These are phyloP conservation scores for Poliocrania exsul DNA, from an alignment of 2,797 vertebrate species.

Conservation along the genomic window DNA sequence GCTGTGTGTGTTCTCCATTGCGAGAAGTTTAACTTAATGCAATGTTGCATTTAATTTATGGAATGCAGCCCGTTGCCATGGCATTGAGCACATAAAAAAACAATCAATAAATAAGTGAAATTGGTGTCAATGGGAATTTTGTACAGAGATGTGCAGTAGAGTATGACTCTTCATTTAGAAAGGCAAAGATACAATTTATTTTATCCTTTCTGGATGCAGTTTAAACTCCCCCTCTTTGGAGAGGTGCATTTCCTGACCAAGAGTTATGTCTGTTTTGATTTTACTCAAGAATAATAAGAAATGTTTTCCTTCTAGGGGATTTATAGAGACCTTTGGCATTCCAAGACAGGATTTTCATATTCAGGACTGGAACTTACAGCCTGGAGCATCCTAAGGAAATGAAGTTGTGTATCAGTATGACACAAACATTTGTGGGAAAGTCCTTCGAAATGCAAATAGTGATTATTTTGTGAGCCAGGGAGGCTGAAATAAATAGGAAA, in stretches of 20 bases:
- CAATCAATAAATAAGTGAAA: slow-evolving; percentile 72
- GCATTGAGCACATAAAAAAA: slow-evolving; percentile 34
- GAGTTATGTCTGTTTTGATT: not conserved
- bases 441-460: not conserved
- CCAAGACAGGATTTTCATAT: not conserved
- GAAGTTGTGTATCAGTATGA: not conserved
- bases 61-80: slow-evolving; percentile 59
- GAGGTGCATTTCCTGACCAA: not conserved
- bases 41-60: slow-evolving; percentile 59
- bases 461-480: not conserved
- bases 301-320: not conserved
- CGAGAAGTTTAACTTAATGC: slow-evolving; percentile 58
- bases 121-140: slow-evolving; percentile 67
- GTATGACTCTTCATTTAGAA: slow-evolving; percentile 36
- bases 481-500: not conserved
- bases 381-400: not conserved
- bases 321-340: slow-evolving; percentile 11
- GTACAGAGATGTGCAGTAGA: slow-evolving; percentile 31
- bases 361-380: not conserved
- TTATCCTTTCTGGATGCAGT: not conserved
- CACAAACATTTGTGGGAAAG: not conserved
- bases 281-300: slow-evolving; percentile 9
- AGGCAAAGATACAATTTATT: slow-evolving; percentile 9
- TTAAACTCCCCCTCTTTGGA: not conserved
- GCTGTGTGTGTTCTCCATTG: not conserved